A percentile compares a stretch with the other conserved stretches of the same genome.
Evolutionary conservation across 2,888 invertebrate genomes (phyloP).

Genomic region (Venusia cambrica): DNA sequence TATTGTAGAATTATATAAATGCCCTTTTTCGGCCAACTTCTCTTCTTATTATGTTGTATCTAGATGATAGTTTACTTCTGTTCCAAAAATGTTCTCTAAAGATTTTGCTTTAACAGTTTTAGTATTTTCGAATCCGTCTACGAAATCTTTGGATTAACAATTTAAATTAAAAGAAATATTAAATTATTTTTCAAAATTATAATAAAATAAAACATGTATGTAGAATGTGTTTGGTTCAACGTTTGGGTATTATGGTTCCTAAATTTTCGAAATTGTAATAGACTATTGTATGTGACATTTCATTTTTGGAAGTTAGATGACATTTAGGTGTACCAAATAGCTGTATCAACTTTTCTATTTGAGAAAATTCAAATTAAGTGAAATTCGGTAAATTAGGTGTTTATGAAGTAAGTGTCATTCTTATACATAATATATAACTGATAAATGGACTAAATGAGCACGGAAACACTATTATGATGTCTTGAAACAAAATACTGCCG

Average conservation of each 20-base stretch:
- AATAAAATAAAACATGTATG: constrained; percentile 67
- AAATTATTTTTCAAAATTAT: constrained; percentile 78
- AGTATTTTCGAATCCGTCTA: constrained; percentile 77
- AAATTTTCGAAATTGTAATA: constrained; percentile 82
- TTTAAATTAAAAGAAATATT: constrained; percentile 64
- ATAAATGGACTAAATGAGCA: constrained; percentile 68
- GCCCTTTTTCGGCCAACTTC: constrained; percentile 63
- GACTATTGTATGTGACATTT: constrained; percentile 78
- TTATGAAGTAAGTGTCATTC: constrained; percentile 72
- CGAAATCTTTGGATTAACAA: constrained; percentile 71
- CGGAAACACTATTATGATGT: constrained; percentile 76
- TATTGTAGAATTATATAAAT: constrained; percentile 70
- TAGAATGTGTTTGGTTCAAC: constrained; percentile 74
- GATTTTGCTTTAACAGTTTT: constrained; percentile 65
- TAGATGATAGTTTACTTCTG: constrained; percentile 70
- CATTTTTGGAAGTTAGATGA: constrained; percentile 73
- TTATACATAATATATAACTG: constrained; percentile 52
- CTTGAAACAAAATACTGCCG: constrained; percentile 72
- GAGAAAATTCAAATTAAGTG: constrained; percentile 64
- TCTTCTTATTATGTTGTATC: constrained; percentile 62
- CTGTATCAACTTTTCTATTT: constrained; percentile 79
- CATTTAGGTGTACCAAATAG: constrained; percentile 79
- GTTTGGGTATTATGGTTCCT: constrained; percentile 82
- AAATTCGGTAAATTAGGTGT: constrained; percentile 73
- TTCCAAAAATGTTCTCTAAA: constrained; percentile 63